Conservation (phyloP, 2,797 vertebrate species). For the Darevskia mixta region DNA sequence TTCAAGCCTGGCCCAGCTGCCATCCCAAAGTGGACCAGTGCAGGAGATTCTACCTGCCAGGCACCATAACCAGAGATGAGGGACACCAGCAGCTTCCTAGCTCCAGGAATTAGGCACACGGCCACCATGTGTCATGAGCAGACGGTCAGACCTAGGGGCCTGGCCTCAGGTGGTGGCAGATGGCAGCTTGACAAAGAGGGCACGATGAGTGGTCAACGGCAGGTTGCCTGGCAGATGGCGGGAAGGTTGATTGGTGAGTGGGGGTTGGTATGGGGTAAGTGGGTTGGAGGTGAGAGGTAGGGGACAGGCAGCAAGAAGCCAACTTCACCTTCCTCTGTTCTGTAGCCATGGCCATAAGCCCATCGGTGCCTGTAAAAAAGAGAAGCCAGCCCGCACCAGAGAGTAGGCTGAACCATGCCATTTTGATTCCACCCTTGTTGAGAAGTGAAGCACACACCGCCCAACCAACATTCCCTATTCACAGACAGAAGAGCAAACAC, state of each 20-base stretch:
- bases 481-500: background rate
- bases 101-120: constrained; percentile 69
- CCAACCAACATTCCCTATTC: background rate
- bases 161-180: constrained; percentile 75
- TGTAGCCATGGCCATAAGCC: background rate
- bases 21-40: constrained; percentile 1
- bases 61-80: constrained; percentile 37
- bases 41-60: constrained; percentile 42
- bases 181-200: constrained; percentile 57
- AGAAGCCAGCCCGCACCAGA: background rate
- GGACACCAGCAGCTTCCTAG: constrained; percentile 22
- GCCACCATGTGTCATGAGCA: constrained; percentile 65
- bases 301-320: constrained; percentile 4
- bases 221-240: constrained; percentile 22
- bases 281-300: background rate
- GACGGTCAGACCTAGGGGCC: constrained; percentile 66
- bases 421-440: background rate
- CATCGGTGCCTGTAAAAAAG: background rate
- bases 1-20: constrained; percentile 31
- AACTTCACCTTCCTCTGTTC: background rate
- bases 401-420: background rate
- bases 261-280: background rate
- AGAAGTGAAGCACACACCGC: constrained; percentile 6
- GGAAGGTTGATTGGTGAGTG: background rate
- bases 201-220: constrained; percentile 38